Conservation (phyloP, 2,113 vertebrate genomes). For the Lathamus discolor region DNA sequence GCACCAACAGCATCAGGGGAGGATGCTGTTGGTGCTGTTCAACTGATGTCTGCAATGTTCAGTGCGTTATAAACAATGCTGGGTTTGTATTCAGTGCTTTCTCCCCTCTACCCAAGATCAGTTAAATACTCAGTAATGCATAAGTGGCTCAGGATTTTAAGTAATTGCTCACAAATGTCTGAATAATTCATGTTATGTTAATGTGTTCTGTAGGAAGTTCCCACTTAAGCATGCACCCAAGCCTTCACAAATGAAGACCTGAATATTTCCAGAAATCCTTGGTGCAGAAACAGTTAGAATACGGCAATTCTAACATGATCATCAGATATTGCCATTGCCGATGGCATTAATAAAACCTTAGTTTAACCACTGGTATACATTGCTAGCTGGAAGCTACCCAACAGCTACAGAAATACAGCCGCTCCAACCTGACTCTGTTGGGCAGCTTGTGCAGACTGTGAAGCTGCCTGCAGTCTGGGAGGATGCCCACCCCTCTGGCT, state of each 20-base stretch:
- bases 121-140: neutral
- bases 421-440: neutral
- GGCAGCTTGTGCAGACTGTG: neutral
- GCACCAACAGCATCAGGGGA: neutral
- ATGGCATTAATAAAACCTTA: neutral
- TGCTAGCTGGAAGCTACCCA: neutral
- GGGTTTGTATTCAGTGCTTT: neutral
- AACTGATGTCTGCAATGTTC: neutral
- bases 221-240: neutral
- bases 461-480: neutral
- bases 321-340: neutral
- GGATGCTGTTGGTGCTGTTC: neutral
- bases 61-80: neutral
- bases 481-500: neutral
- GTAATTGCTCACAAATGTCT: neutral
- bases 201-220: neutral
- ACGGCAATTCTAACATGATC: rapidly evolving
- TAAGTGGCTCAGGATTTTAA: neutral
- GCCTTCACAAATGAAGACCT: neutral
- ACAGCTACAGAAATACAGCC: neutral
- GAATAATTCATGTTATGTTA: neutral
- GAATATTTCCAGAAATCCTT: neutral
- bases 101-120: neutral
- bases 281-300: neutral
- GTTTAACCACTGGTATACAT: neutral